A percentile compares a stretch with the other conserved stretches of the same genome.
Evolutionary conservation across 1,140 invertebrate genomes (phyloP).

Genomic region (Drosophila sucinea): DNA sequence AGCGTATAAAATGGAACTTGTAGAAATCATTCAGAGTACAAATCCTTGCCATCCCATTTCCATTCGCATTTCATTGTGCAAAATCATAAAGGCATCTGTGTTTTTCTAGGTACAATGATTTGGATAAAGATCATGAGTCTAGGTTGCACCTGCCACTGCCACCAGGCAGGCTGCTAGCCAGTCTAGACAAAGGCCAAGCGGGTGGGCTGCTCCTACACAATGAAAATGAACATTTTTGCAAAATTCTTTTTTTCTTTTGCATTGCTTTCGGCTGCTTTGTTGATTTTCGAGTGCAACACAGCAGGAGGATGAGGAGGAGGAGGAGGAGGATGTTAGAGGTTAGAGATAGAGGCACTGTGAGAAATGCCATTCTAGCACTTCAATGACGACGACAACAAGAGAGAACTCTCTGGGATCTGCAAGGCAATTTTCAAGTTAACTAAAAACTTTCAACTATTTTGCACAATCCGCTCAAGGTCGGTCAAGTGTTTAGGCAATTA

Average conservation of each 20-base stretch:
- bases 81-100: constrained; percentile 56
- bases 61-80: constrained; percentile 42
- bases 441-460: constrained; percentile 14
- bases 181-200: constrained; percentile 41
- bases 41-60: background rate
- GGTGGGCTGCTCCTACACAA: constrained; percentile 31
- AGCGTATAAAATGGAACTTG: background rate
- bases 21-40: background rate
- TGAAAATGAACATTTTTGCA: constrained; percentile 34
- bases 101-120: constrained; percentile 4
- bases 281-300: constrained; percentile 53
- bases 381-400: constrained; percentile 54
- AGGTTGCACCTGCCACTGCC: constrained; percentile 52
- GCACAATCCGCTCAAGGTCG: constrained; percentile 46
- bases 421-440: constrained; percentile 19
- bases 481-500: constrained; percentile 60
- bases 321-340: background rate
- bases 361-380: constrained; percentile 40
- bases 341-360: background rate
- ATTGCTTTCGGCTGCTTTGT: constrained; percentile 18
- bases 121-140: constrained; percentile 57
- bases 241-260: constrained; percentile 29
- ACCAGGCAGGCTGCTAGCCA: constrained; percentile 9
- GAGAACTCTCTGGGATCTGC: constrained; percentile 25
- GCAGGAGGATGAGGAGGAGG: constrained; percentile 28